phyloP scores from a whole-genome alignment of 2,888 invertebrate genomes.

The Elmis aenea region DNA sequence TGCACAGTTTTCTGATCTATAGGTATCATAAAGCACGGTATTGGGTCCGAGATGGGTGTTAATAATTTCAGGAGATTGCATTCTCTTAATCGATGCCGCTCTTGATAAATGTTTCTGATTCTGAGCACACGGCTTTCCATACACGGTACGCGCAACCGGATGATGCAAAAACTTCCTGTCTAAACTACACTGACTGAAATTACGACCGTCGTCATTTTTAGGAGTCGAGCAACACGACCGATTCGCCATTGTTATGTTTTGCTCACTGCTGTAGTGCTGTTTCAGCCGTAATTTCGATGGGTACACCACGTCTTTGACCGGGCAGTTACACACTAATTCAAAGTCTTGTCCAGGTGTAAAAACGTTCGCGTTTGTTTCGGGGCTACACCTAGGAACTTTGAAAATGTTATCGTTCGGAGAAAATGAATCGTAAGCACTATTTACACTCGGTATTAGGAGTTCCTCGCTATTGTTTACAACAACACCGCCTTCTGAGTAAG shows the following conservation, averaged over 20 bases:
- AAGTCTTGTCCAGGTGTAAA: constrained; percentile 30
- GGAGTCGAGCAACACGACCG: constrained; percentile 30
- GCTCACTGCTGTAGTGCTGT: constrained; percentile 33
- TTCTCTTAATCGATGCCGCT: constrained; percentile 27
- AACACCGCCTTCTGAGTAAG: too few species aligned
- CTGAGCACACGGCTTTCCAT: too few species aligned
- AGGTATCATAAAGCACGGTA: constrained; percentile 35
- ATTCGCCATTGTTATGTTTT: constrained; percentile 30
- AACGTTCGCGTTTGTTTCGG: constrained; percentile 35
- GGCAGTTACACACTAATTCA: constrained; percentile 41
- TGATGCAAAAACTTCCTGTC: constrained; percentile 39
- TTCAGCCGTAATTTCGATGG: constrained; percentile 30
- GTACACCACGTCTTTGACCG: constrained; percentile 29
- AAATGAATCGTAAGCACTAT: constrained; percentile 23
- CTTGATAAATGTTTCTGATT: constrained; percentile 40
- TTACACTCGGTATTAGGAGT: constrained; percentile 35
- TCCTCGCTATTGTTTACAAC: constrained; percentile 36
- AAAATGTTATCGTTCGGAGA: constrained; percentile 26
- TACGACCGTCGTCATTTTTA: constrained; percentile 35
- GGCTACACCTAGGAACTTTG: constrained; percentile 30
- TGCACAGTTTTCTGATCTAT: constrained; percentile 35
- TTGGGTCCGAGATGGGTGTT: constrained; percentile 41
- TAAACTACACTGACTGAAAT: constrained; percentile 47
- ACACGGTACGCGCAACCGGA: constrained; percentile 4
- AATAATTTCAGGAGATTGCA: constrained; percentile 44